These are phyloP conservation scores for Rosalia funebris DNA, from an alignment of 2,888 invertebrate genomes.

Conservation along the genomic window DNA sequence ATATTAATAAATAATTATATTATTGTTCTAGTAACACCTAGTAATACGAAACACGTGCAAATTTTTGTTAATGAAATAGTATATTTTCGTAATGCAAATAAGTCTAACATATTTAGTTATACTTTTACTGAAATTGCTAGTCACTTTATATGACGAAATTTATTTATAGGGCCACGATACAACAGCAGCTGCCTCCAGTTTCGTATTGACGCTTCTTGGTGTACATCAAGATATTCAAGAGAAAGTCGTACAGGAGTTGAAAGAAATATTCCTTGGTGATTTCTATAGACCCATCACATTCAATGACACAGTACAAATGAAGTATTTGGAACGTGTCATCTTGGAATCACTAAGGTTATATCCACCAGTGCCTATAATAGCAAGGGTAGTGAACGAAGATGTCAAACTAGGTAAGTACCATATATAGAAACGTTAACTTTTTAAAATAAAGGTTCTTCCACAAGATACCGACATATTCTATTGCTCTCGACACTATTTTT, in stretches of 20 bases:
- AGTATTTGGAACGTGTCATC: slow-evolving; percentile 82
- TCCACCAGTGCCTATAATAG: slow-evolving; percentile 83
- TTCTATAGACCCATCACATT: slow-evolving; percentile 81
- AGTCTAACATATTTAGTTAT: too few relatives aligned
- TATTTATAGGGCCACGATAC: slow-evolving; percentile 84
- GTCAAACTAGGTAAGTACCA: slow-evolving; percentile 72
- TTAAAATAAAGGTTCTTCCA: too few relatives aligned
- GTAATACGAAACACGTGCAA: too few relatives aligned
- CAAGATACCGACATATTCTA: too few relatives aligned
- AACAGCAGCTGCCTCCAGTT: slow-evolving; percentile 66
- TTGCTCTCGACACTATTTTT: too few relatives aligned
- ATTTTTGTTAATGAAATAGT: too few relatives aligned
- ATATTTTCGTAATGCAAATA: too few relatives aligned
- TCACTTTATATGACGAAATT: too few relatives aligned
- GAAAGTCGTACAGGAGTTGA: slow-evolving; percentile 69
- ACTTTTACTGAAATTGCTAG: too few relatives aligned
- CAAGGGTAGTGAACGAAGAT: slow-evolving; percentile 77
- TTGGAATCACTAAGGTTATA: slow-evolving; percentile 84
- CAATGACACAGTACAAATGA: slow-evolving; percentile 87
- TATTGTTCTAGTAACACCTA: too few relatives aligned
- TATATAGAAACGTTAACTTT: too few relatives aligned
- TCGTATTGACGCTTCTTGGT: neutral
- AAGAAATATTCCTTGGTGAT: slow-evolving; percentile 75
- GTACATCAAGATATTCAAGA: slow-evolving; percentile 66
- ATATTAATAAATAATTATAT: too few relatives aligned